Evolutionary conservation across 1,140 invertebrate genomes (phyloP), one percentile per base, ranked within the genome.

Genomic region (Saccostrea cuccullata): DNA sequence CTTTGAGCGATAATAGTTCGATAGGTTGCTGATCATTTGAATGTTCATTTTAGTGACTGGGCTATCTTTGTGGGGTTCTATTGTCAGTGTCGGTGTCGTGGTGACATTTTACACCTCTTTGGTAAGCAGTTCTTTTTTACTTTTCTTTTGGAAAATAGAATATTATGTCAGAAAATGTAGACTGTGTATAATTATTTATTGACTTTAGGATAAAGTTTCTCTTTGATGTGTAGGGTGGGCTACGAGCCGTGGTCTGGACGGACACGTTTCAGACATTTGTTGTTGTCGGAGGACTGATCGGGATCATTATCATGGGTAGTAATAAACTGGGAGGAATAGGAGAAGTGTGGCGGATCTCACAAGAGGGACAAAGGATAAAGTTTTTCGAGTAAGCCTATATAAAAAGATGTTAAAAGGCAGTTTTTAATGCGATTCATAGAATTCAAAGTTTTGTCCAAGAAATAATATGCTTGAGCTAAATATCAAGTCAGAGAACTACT

Each of bases 171-270:
- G n/a, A 9, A 2, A 47, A 47, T 9, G 47, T 5, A 47, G 47
- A 47, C 5, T 47, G 5, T 47, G 2, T 5, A 2, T 47, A 47
- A 8, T 47, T 47, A 0, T 47, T 47, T 1, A 47, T 0, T 47
- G 1, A 3, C 23, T 30, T 40, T 12, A 82, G 17, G 17, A 82
- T 82, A 20, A 82, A 82, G 20, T 15, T 26, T 11, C 15, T 12
- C 77, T 11, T 84, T 3, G n/a, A 11, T 60, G 96, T 96, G 92
- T 94, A 98, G 96, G 98, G 98, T 67, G 98, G 98, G 5, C 97
- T 99, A 96, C 98, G 98, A 95, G 98, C 98, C 6, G 98, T 98
- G 0, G 97, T 99, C 90, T 95, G 94, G 96, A 98, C 98, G 0
- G 98, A 99, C 94, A 97, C 98, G 0, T 97, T 99, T 89, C 98